These are phyloP conservation scores for Catocala fraxini DNA, from an alignment of 2,888 invertebrate genomes.

Conservation along the genomic window DNA sequence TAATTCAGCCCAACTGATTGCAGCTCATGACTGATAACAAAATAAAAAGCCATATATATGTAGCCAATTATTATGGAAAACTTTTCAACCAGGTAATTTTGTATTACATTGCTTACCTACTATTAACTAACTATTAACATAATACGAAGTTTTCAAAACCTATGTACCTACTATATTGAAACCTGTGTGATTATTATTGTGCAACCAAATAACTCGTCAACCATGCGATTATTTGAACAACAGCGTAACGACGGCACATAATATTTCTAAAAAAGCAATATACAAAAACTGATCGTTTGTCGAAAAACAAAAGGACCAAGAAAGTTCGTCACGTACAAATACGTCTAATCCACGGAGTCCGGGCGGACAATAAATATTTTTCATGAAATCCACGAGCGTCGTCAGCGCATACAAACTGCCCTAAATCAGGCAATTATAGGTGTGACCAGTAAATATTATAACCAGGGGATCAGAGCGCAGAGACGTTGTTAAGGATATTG, in stretches of 20 bases:
- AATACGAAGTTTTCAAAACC: too few species aligned
- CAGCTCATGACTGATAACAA: too few species aligned
- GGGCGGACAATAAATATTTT: conserved; percentile 83
- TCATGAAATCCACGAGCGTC: conserved; percentile 79
- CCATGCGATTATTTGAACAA: too few species aligned
- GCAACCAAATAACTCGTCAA: too few species aligned
- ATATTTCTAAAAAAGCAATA: conserved; percentile 19
- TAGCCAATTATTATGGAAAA: too few species aligned
- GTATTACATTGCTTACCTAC: too few species aligned
- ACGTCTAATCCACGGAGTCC: conserved; percentile 80
- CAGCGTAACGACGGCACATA: neutral
- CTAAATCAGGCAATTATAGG: conserved; percentile 86
- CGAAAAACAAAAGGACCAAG: conserved; percentile 55
- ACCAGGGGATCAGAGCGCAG: conserved; percentile 72
- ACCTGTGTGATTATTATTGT: too few species aligned
- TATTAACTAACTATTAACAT: too few species aligned
- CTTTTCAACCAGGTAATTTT: too few species aligned
- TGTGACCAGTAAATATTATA: conserved; percentile 82
- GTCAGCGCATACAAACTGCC: conserved; percentile 83
- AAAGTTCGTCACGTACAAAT: conserved; percentile 79
- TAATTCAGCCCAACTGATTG: too few species aligned
- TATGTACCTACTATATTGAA: too few species aligned
- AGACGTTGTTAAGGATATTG: conserved; percentile 59
- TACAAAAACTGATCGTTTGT: conserved; percentile 31
- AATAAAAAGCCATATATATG: too few species aligned